phyloP scores from a whole-genome alignment of 2,113 vertebrate species.

The Prionailurus viverrinus region DNA sequence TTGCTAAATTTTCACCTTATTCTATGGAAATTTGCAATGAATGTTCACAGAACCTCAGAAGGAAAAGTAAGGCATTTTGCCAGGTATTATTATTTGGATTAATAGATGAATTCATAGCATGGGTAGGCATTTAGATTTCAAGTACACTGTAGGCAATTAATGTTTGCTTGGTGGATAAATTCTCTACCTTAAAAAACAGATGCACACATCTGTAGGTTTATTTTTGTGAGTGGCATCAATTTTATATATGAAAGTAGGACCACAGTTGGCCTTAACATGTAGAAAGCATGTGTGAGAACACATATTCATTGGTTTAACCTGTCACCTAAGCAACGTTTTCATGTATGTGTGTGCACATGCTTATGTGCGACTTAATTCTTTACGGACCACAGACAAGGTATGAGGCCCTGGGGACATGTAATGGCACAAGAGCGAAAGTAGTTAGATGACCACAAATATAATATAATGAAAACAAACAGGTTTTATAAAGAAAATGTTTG shows the following conservation, averaged over 20 bases:
- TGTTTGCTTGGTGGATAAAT: not conserved
- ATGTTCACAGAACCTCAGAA: not conserved
- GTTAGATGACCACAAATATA: not conserved
- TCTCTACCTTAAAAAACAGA: slow-evolving; percentile 13
- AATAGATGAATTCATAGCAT: not conserved
- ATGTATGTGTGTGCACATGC: not conserved
- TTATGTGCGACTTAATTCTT: not conserved
- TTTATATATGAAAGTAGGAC: slow-evolving; percentile 3
- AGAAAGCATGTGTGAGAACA: not conserved
- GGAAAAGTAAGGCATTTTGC: not conserved
- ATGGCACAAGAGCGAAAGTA: not conserved
- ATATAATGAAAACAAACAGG: not conserved
- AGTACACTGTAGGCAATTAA: not conserved
- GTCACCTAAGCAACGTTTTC: not conserved
- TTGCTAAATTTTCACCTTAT: not conserved
- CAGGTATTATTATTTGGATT: not conserved
- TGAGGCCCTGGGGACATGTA: not conserved
- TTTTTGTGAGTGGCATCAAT: not conserved
- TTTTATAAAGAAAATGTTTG: not conserved
- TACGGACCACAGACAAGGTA: not conserved
- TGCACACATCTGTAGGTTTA: not conserved
- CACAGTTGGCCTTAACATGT: not conserved
- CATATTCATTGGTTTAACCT: not conserved
- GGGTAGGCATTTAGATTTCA: not conserved
- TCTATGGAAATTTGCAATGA: not conserved